Evolutionary conservation across 2,113 vertebrate species (phyloP), one percentile per base, ranked within the genome.

Genomic region (Cathartes aura): DNA sequence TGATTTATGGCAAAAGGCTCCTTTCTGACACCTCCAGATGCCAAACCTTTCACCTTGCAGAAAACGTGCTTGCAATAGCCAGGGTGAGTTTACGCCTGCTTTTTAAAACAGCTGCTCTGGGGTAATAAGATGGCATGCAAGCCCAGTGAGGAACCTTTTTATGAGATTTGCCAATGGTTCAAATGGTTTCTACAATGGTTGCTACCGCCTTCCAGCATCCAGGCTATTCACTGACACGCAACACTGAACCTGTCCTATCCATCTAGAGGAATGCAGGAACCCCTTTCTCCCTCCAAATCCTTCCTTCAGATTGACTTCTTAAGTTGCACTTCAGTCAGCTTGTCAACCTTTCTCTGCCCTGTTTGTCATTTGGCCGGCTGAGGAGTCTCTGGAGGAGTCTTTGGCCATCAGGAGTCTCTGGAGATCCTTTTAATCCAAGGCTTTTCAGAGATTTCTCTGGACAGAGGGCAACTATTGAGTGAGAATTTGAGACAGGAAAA

Each of bases 21-120:
- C 66, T 96, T 97, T 96, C 97, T 98, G 98, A 98, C 98, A 98
- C 96, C 95, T 98, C 96, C 98, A 98, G 97, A 98, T 98, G 98
- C 97, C 98, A 97, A 97, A 98, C 86, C 53, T 97, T 94, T 97
- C 98, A 96, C 93, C 91, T 91, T 93, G 70, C 64, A 93, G 85
- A 94, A 96, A 97, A 94, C 14, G 22, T 96, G 95, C 79, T 93
- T 94, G 86, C 92, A 93, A 93, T 79, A 96, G 76, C 82, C 15
- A 18, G 47, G 47, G 50, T 74, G 82, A 95, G 43, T 83, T 87
- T 90, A 75, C 95, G 72, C 88, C 75, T 71, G 38, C 36, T 72
- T 67, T 87, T 81, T 82, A 59, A 71, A 74, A 64, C 45, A 81
- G 72, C 72, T 81, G 72, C 78, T 79, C 80, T 48, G 45, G 50